These are phyloP conservation scores for Trogon surrucura DNA, from an alignment of 2,113 vertebrate species.

Conservation along the genomic window DNA sequence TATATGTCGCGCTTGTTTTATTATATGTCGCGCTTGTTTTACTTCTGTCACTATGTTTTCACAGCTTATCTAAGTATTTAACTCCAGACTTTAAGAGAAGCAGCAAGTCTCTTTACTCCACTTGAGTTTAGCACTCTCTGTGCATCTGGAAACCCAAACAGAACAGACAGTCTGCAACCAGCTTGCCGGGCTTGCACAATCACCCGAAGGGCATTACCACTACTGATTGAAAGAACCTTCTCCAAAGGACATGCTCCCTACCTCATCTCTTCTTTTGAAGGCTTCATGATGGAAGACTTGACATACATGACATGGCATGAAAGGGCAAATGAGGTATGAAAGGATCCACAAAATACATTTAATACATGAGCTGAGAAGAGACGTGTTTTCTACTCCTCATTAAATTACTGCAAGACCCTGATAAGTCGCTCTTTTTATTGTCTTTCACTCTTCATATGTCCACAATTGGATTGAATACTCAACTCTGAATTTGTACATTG, in stretches of 20 bases:
- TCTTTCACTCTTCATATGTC: not conserved
- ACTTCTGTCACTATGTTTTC: not conserved
- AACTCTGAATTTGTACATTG: not conserved
- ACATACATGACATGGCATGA: not conserved
- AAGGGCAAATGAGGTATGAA: not conserved
- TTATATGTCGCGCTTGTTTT: not conserved
- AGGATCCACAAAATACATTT: not conserved
- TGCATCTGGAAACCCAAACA: not conserved
- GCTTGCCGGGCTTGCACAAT: not conserved
- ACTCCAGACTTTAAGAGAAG: not conserved
- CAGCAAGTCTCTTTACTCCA: not conserved
- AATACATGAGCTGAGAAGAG: not conserved
- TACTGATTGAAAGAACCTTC: not conserved
- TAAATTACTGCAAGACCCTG: not conserved
- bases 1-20: not conserved
- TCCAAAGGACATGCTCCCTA: not conserved
- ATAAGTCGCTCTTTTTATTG: not conserved
- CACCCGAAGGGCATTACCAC: not conserved
- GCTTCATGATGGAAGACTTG: not conserved
- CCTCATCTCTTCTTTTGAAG: not conserved
- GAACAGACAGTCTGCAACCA: not conserved
- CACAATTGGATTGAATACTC: not conserved
- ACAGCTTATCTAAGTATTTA: not conserved
- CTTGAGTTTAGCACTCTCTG: not conserved
- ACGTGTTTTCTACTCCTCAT: not conserved